Evolutionary conservation across 2,888 invertebrate species (phyloP).

Genomic region (Catocala sponsa): DNA sequence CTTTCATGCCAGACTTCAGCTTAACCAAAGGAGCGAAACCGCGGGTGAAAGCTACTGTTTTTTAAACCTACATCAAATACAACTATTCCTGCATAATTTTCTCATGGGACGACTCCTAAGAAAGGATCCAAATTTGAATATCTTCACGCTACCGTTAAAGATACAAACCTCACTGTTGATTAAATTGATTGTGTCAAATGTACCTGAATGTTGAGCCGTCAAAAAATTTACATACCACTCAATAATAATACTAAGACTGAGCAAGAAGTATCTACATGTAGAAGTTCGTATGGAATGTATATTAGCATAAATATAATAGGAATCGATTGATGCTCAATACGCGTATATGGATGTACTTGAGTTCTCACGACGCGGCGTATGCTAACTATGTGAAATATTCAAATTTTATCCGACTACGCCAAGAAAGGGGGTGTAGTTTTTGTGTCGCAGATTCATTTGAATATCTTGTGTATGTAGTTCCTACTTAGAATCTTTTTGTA

Average conservation of each 20-base stretch:
- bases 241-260: slow-evolving; percentile 9
- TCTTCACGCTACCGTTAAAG: slow-evolving; percentile 13
- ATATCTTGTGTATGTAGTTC: slow-evolving; percentile 26
- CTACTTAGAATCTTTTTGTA: slow-evolving; percentile 24
- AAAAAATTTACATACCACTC: slow-evolving; percentile 38
- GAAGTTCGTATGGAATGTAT: slow-evolving; percentile 41
- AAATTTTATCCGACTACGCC: slow-evolving; percentile 22
- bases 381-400: slow-evolving; percentile 62
- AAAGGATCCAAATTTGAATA: slow-evolving; percentile 22
- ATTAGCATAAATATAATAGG: slow-evolving; percentile 69
- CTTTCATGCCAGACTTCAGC: too few relatives aligned
- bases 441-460: slow-evolving; percentile 23
- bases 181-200: slow-evolving; percentile 36
- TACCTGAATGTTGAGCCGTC: slow-evolving; percentile 35
- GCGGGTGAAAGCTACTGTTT: too few relatives aligned
- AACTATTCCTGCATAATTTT: slow-evolving; percentile 3
- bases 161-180: slow-evolving; percentile 21
- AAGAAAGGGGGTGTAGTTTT: background rate
- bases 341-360: slow-evolving; percentile 31
- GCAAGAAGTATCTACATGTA: slow-evolving; percentile 24
- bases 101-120: slow-evolving; percentile 26
- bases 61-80: too few relatives aligned
- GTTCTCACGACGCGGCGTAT: slow-evolving; percentile 76
- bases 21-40: too few relatives aligned
- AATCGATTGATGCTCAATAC: slow-evolving; percentile 66